Evolutionary conservation across 2,888 invertebrate species (phyloP).

Genomic region (Athalia rosae): DNA sequence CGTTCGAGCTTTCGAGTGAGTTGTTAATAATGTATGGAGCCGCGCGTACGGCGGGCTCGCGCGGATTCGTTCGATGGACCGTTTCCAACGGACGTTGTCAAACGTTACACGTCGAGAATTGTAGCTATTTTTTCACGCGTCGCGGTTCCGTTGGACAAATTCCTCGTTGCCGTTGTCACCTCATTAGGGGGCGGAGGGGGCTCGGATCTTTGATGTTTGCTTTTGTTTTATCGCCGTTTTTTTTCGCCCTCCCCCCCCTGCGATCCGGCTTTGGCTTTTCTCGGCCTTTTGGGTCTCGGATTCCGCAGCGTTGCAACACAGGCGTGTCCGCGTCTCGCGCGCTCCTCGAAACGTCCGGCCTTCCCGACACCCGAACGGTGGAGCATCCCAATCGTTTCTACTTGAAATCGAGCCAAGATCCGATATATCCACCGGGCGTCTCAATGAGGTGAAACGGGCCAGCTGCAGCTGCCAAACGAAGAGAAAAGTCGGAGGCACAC

Average conservation of each 20-base stretch:
- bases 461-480: conserved; percentile 61
- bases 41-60: no score
- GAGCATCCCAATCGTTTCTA: conserved; percentile 64
- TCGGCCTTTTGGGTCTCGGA: conserved; percentile 7
- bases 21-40: no score
- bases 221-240: neutral
- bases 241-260: neutral
- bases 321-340: no score
- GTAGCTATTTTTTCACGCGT: no score
- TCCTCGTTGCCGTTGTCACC: conserved; percentile 8
- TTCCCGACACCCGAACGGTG: conserved; percentile 28
- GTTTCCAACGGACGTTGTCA: no score
- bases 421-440: conserved; percentile 63
- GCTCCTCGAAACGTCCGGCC: conserved; percentile 8
- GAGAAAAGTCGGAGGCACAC: conserved; percentile 51
- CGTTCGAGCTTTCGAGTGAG: no score
- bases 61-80: no score
- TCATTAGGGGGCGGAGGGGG: neutral
- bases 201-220: neutral
- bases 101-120: no score
- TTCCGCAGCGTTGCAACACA: neutral
- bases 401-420: conserved; percentile 68
- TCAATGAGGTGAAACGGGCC: conserved; percentile 65
- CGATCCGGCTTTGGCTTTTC: neutral
- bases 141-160: conserved; percentile 6